phyloP scores from a whole-genome alignment of 64 coral and sea anemone genomes.

The Montipora efflorescens region DNA sequence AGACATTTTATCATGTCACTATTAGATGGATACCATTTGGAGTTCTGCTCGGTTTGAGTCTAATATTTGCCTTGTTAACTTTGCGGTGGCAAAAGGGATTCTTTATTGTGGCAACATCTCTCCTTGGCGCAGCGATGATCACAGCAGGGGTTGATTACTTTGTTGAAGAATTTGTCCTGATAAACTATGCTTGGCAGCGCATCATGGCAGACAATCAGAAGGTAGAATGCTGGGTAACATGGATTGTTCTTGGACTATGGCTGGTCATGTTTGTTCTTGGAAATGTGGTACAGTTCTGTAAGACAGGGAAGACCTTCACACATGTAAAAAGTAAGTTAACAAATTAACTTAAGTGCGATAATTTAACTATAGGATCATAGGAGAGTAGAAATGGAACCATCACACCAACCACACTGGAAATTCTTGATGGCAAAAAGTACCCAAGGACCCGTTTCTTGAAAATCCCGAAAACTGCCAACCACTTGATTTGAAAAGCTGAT shows the following conservation, averaged over 20 bases:
- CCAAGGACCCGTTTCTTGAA: no score
- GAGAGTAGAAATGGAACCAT: no score
- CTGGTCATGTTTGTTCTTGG: conserved; percentile 92
- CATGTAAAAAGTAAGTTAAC: conserved; percentile 82
- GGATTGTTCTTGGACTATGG: conserved; percentile 84
- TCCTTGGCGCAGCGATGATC: conserved; percentile 84
- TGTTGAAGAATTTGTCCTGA: conserved; percentile 85
- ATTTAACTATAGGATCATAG: no score
- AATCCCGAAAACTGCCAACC: no score
- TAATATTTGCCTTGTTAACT: conserved; percentile 71
- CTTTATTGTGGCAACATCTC: conserved; percentile 69
- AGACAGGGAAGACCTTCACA: conserved; percentile 84
- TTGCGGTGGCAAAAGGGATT: conserved; percentile 91
- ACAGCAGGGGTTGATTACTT: conserved; percentile 85
- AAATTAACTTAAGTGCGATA: no score
- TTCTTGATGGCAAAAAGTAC: no score
- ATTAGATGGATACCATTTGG: conserved; percentile 98
- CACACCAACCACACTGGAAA: no score
- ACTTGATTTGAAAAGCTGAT: no score
- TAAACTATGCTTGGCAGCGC: conserved; percentile 75
- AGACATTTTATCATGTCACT: conserved; percentile 66
- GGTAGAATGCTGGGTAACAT: conserved; percentile 73
- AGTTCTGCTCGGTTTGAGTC: conserved; percentile 78
- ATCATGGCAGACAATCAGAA: conserved; percentile 72
- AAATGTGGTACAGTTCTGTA: conserved; percentile 81